phyloP scores from a whole-genome alignment of 2,888 invertebrate genomes.

The Erebia ligea region DNA sequence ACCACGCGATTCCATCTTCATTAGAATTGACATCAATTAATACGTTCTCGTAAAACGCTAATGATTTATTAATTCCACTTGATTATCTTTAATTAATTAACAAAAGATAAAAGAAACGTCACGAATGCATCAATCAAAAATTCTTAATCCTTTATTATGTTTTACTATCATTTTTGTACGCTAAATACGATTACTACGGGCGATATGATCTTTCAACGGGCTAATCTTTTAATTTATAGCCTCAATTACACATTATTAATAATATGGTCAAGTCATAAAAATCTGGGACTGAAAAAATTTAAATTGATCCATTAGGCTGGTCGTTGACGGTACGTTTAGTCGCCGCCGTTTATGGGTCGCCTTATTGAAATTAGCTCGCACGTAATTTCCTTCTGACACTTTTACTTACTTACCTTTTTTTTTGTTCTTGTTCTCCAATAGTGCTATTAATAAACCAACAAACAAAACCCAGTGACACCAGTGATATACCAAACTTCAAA shows the following conservation, averaged over 20 bases:
- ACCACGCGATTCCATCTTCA: not conserved
- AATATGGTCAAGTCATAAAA: slow-evolving; percentile 28
- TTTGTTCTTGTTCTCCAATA: not conserved
- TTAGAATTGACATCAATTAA: not conserved
- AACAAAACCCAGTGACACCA: slow-evolving; percentile 11
- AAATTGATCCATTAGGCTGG: not conserved
- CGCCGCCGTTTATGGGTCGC: not conserved
- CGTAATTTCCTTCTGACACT: not conserved
- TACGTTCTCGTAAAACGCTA: slow-evolving; percentile 29
- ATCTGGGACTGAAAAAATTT: slow-evolving; percentile 46
- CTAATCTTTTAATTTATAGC: slow-evolving; percentile 34
- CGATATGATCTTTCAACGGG: slow-evolving; percentile 43
- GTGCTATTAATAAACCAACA: not conserved
- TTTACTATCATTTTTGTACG: slow-evolving; percentile 39
- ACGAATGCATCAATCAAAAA: slow-evolving; percentile 56
- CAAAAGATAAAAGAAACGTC: slow-evolving; percentile 43
- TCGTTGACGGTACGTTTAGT: not conserved
- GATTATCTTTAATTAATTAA: slow-evolving; percentile 41
- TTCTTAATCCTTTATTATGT: slow-evolving; percentile 51
- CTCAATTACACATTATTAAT: slow-evolving; percentile 50
- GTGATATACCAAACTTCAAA: slow-evolving; percentile 15
- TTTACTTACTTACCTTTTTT: slow-evolving; percentile 29
- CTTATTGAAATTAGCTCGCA: not conserved
- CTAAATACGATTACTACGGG: slow-evolving; percentile 10
- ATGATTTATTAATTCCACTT: slow-evolving; percentile 27